Evolutionary conservation across 35 echinoderm and acorn worm species (phyloP).

Genomic region (Eucidaris tribuloides): DNA sequence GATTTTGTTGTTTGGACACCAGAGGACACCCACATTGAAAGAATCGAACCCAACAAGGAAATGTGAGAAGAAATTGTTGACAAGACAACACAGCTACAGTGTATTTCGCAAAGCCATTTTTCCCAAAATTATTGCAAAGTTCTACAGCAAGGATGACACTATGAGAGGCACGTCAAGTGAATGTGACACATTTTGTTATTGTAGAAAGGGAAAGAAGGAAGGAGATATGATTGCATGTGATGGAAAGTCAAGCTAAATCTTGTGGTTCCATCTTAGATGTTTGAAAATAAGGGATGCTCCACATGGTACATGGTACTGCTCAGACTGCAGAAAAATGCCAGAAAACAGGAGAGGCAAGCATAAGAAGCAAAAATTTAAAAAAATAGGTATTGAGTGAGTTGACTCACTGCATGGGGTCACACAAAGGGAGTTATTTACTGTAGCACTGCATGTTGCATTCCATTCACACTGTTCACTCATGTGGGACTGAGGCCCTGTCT

Average conservation of each 20-base stretch:
- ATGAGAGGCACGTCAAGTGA: neutral
- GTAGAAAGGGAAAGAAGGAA: neutral
- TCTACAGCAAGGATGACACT: conserved; percentile 4
- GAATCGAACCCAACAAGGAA: conserved; percentile 1
- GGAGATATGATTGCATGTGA: neutral
- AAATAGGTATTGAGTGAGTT: no score
- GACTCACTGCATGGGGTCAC: no score
- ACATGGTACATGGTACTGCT: conserved; percentile 1
- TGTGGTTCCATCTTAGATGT: conserved; percentile 1
- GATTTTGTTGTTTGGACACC: no score
- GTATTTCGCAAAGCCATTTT: neutral
- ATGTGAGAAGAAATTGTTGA: neutral
- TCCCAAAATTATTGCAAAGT: neutral
- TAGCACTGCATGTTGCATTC: no score
- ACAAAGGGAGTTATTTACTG: no score
- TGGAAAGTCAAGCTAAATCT: neutral
- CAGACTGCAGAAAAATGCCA: conserved; percentile 11
- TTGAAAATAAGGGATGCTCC: neutral
- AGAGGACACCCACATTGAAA: conserved; percentile 19
- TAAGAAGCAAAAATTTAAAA: neutral
- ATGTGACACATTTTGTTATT: neutral
- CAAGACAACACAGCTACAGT: neutral
- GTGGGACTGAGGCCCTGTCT: no score
- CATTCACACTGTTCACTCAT: no score
- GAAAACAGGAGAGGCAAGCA: neutral